A percentile compares a stretch with the other conserved stretches of the same genome.
These are phyloP conservation scores for Butorides virescens DNA, from an alignment of 2,113 vertebrate species.

Conservation along the genomic window DNA sequence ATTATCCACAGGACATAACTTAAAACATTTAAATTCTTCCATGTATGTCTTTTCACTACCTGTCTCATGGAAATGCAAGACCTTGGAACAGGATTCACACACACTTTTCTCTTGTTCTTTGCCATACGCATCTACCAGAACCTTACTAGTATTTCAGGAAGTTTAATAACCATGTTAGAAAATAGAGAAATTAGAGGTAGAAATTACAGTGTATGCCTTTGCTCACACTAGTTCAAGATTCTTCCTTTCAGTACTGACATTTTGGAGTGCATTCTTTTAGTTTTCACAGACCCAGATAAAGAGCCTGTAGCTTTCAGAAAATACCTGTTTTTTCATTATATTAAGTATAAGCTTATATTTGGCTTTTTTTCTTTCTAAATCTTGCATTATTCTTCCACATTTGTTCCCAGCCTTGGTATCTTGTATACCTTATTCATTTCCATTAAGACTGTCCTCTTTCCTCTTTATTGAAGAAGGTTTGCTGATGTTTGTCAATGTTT, in stretches of 20 bases:
- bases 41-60: fast-evolving
- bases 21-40: neutral
- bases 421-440: neutral
- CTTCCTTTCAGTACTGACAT: neutral
- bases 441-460: neutral
- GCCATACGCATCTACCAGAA: neutral
- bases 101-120: neutral
- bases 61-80: neutral
- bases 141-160: neutral
- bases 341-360: neutral
- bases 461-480: neutral
- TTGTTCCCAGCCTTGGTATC: neutral
- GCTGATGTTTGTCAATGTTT: neutral
- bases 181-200: neutral
- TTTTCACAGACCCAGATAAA: neutral
- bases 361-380: neutral
- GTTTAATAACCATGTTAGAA: neutral
- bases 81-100: neutral
- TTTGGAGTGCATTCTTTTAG: neutral
- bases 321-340: fast-evolving
- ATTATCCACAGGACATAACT: neutral
- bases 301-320: neutral
- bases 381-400: neutral
- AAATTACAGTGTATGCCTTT: neutral
- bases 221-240: neutral